A percentile compares a stretch with the other conserved stretches of the same genome.
phyloP scores from a whole-genome alignment of 2,797 vertebrate genomes.

The Miichthys miiuy region DNA sequence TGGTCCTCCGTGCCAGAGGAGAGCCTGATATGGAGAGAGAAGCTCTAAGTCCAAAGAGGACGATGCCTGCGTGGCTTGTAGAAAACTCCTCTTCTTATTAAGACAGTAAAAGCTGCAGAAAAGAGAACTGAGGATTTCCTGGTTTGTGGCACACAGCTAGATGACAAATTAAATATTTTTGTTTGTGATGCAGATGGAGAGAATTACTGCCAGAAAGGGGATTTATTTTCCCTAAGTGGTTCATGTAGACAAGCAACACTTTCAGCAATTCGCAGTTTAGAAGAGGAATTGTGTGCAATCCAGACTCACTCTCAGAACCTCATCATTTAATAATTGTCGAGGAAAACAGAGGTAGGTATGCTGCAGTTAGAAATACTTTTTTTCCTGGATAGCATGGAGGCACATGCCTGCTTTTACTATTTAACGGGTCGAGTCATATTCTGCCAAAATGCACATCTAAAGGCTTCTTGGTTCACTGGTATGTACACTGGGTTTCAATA shows the following conservation, averaged over 20 bases:
- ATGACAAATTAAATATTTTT: slow-evolving; percentile 6
- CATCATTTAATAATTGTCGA: slow-evolving; percentile 19
- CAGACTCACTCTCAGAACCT: slow-evolving; percentile 3
- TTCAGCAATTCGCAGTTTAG: slow-evolving; percentile 18
- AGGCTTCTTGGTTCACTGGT: slow-evolving; percentile 7
- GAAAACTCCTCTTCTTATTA: slow-evolving; percentile 5
- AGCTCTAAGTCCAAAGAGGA: neutral
- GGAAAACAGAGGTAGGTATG: slow-evolving; percentile 22
- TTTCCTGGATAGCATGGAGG: slow-evolving; percentile 49
- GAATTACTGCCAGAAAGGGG: slow-evolving; percentile 1
- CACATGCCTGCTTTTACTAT: slow-evolving; percentile 53
- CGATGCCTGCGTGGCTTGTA: slow-evolving; percentile 33
- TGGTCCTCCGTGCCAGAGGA: slow-evolving; percentile 41
- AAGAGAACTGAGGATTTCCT: slow-evolving; percentile 31
- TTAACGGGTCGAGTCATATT: slow-evolving; percentile 16
- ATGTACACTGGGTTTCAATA: slow-evolving; percentile 5
- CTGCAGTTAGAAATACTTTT: slow-evolving; percentile 22
- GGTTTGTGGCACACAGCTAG: slow-evolving; percentile 8
- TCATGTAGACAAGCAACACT: slow-evolving; percentile 24
- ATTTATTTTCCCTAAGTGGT: slow-evolving; percentile 29
- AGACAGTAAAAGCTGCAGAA: neutral
- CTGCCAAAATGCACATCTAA: slow-evolving; percentile 30
- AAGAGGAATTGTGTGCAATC: slow-evolving; percentile 10
- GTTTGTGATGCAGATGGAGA: slow-evolving; percentile 28
- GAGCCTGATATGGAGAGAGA: slow-evolving; percentile 53